Conservation (phyloP, 2,888 invertebrate species). For the Heliconius hortense region DNA sequence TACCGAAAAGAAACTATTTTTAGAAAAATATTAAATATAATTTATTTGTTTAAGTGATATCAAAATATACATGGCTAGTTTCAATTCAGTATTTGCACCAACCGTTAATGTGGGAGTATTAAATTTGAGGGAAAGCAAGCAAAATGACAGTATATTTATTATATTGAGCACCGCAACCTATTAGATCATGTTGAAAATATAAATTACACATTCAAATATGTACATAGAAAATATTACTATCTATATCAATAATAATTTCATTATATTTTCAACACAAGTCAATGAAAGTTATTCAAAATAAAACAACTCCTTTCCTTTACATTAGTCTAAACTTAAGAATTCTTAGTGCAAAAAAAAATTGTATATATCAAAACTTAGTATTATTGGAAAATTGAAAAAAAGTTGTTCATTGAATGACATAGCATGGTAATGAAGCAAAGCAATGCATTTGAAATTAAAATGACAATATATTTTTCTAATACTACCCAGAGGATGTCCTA, state of each 20-base stretch:
- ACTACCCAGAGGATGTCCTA: conserved; percentile 14
- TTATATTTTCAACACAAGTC: conserved; percentile 14
- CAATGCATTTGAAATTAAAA: background rate
- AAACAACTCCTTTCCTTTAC: background rate
- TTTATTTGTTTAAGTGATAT: background rate
- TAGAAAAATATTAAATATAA: background rate
- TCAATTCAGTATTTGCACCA: conserved; percentile 33
- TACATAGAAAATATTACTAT: background rate
- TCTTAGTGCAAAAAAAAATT: background rate
- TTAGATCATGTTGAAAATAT: conserved; percentile 14
- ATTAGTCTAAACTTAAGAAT: background rate
- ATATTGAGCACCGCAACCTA: conserved; percentile 24
- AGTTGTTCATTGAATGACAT: background rate
- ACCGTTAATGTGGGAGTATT: conserved; percentile 5
- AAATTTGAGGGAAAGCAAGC: conserved; percentile 25
- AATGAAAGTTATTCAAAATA: background rate
- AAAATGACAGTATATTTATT: background rate
- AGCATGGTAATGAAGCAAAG: conserved; percentile 19
- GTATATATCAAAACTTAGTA: background rate
- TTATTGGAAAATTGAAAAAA: background rate
- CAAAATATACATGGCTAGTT: background rate
- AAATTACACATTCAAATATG: background rate
- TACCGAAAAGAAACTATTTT: conserved; percentile 32
- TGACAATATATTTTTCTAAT: background rate
- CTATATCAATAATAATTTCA: background rate